phyloP scores from a whole-genome alignment of 2,113 vertebrate species.

The Zingel zingel region DNA sequence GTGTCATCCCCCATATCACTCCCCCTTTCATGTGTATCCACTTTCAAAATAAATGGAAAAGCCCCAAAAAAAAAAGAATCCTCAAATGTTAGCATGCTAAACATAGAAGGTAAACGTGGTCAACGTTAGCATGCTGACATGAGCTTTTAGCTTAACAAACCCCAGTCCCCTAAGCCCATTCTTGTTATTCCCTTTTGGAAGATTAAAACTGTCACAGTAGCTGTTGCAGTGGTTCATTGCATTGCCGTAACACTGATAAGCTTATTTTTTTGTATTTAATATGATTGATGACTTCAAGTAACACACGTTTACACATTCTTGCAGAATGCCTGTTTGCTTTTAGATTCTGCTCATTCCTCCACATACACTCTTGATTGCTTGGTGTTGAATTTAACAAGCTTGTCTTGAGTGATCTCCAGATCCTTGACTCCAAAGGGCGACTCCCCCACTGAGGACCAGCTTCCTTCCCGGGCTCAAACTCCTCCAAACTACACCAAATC shows the following conservation, averaged over 20 bases:
- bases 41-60: too few species aligned
- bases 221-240: constrained; percentile 46
- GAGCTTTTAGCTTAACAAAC: background rate
- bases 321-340: constrained; percentile 46
- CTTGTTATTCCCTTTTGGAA: constrained; percentile 12
- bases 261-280: constrained; percentile 18
- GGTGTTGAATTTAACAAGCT: constrained; percentile 73
- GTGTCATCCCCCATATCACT: too few species aligned
- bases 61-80: too few species aligned
- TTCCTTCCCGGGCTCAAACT: constrained; percentile 58
- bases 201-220: constrained; percentile 18
- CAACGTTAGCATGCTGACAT: background rate
- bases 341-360: constrained; percentile 62
- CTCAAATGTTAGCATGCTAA: background rate
- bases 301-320: constrained; percentile 48
- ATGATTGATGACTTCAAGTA: constrained; percentile 42
- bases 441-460: constrained; percentile 42
- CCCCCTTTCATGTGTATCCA: too few species aligned
- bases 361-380: constrained; percentile 22
- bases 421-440: constrained; percentile 52
- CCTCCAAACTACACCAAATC: constrained; percentile 51
- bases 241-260: constrained; percentile 14
- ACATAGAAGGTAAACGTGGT: background rate
- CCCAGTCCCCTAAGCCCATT: background rate
- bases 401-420: constrained; percentile 68